Evolutionary conservation across 2,113 vertebrate species (phyloP).

Genomic region (Entomyzon cyanotis): DNA sequence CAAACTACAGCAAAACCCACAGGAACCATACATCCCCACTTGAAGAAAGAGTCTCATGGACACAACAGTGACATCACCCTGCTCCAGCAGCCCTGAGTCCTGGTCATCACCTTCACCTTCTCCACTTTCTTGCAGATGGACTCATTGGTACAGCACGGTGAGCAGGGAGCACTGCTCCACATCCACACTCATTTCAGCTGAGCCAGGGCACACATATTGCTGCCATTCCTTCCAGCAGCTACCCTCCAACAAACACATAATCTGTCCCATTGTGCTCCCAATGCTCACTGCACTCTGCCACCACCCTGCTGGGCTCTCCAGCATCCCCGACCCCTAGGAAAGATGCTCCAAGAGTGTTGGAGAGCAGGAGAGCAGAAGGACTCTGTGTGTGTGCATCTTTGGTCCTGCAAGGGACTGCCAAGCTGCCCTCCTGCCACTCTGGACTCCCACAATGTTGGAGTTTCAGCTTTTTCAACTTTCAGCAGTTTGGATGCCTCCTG

Average conservation of each 20-base stretch:
- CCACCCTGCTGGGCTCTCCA: neutral
- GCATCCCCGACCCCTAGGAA: rapidly evolving
- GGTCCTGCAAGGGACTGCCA: neutral
- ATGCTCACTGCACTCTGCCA: neutral
- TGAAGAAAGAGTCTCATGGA: neutral
- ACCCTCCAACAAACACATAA: rapidly evolving
- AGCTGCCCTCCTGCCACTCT: neutral
- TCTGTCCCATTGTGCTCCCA: rapidly evolving
- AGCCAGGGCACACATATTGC: rapidly evolving
- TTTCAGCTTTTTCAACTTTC: slow-evolving; percentile 43
- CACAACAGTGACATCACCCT: neutral
- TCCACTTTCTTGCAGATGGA: neutral
- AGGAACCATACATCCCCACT: neutral
- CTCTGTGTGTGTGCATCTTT: neutral
- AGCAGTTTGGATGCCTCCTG: slow-evolving; percentile 50
- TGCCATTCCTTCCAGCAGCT: neutral
- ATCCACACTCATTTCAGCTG: neutral
- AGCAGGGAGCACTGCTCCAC: neutral
- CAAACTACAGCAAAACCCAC: neutral
- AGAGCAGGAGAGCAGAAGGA: neutral
- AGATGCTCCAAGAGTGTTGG: neutral
- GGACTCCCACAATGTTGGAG: neutral
- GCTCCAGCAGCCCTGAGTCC: rapidly evolving
- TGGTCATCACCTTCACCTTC: neutral
- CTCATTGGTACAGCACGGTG: rapidly evolving